These are phyloP conservation scores for Desoria tigrina DNA, from an alignment of 2,888 invertebrate species.

Conservation along the genomic window DNA sequence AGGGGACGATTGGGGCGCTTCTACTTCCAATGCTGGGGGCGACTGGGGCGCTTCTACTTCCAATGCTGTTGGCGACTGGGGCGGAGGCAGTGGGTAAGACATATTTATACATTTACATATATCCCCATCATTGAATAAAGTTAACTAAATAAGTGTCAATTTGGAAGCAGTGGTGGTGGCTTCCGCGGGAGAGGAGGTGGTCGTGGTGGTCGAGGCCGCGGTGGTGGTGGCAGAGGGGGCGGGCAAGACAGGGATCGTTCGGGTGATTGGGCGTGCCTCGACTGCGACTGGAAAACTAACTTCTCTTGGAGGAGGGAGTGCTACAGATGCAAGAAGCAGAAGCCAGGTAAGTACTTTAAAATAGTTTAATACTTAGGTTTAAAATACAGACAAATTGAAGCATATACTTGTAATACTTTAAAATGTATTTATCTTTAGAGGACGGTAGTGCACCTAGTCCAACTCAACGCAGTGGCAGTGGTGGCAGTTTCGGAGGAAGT, in stretches of 20 bases:
- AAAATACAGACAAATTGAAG: too few relatives aligned
- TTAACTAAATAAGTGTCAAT: too few relatives aligned
- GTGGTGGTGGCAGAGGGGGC: constrained; percentile 16
- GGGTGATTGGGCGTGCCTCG: constrained; percentile 24
- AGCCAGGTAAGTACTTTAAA: constrained; percentile 16
- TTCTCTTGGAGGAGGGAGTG: constrained; percentile 13
- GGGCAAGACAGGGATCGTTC: background rate
- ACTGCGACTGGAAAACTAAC: constrained; percentile 15
- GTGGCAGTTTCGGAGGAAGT: constrained; percentile 14
- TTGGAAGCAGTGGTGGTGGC: constrained; percentile 7
- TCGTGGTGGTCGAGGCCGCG: constrained; percentile 8
- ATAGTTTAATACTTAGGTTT: background rate
- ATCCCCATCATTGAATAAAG: background rate
- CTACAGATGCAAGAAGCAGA: constrained; percentile 18
- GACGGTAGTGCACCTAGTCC: too few relatives aligned
- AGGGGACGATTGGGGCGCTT: background rate
- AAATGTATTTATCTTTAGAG: too few relatives aligned
- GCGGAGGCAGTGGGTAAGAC: constrained; percentile 1
- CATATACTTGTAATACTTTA: too few relatives aligned
- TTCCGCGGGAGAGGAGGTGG: constrained; percentile 8
- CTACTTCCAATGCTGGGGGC: background rate
- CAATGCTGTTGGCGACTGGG: background rate
- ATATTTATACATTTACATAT: background rate
- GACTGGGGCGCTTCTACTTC: constrained; percentile 4
- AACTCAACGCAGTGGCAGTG: constrained; percentile 6